Base-by-base conservation (phyloP, 2,888 invertebrate genomes). In the Platycheirus rosarum region DNA sequence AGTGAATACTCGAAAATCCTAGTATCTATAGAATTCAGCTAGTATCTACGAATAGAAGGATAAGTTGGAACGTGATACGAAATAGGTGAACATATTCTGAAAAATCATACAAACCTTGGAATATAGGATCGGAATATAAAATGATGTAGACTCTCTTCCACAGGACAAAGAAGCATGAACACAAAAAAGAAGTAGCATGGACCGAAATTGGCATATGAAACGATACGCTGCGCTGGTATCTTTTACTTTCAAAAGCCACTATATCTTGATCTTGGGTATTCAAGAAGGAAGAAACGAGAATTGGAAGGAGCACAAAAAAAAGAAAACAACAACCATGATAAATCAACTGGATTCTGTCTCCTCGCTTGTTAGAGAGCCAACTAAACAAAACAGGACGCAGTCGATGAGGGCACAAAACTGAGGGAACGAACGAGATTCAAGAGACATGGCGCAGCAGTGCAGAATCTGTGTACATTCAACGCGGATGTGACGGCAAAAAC, bases 361-460 rank as follows among this genome's bases (percentile, higher is more conserved):
- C 35, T 40, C 42, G 65, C 71, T 77, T 77, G 71, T 77, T 65
- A 32, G 4, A 77, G 71, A 48, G 32, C 65, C 65, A 60, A 77
- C 71, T 77, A 55, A 70, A 70, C 55, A 77, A 65, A 70, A 71
- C 71, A 71, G 70, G 77, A 77, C 57, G 77, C 48, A 37, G 60
- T 57, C 44, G 44, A 51, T 40, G 48, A 26, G 32, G 42, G 57
- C 23, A 66, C 40, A 29, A 20, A 44, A 48, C 48, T 11, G n/a
- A 13, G n/a, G n/a, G n/a, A n/a, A n/a, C n/a, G n/a, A 40, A 32
- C 37, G 55, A 26, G 42, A 46, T 40, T 29, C 14, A 18, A 26
- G 48, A 20, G 5, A 29, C n/a, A 53, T 23, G 32, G n/a, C n/a
- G n/a, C n/a, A 26, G 8, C 29, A 32, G 20, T 51, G 51, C 53